These are phyloP conservation scores for Camponotus fellah DNA, from an alignment of 2,888 invertebrate species.

Conservation along the genomic window DNA sequence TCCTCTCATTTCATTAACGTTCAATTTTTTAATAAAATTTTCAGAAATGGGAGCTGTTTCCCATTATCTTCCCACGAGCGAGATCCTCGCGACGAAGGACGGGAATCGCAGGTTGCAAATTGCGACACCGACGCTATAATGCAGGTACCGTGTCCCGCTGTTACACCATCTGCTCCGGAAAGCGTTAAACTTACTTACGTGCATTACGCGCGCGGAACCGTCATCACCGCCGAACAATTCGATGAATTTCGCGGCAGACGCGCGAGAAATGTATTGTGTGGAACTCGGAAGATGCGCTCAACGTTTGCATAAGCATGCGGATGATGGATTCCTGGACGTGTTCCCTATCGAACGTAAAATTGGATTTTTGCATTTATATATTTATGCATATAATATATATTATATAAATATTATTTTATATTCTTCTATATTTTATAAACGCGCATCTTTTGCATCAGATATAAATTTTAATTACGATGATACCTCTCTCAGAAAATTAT, in stretches of 20 bases:
- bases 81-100: conserved; percentile 37
- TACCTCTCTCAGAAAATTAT: neutral
- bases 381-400: neutral
- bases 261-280: conserved; percentile 11
- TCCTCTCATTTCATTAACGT: too few species aligned
- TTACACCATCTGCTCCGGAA: conserved; percentile 62
- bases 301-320: conserved; percentile 37
- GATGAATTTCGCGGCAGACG: conserved; percentile 60
- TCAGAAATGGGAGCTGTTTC: neutral
- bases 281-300: conserved; percentile 14
- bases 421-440: neutral
- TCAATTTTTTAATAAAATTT: neutral
- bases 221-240: conserved; percentile 54
- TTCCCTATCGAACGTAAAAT: neutral
- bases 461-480: neutral
- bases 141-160: conserved; percentile 72
- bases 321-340: conserved; percentile 10
- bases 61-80: conserved; percentile 20
- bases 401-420: neutral
- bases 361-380: neutral
- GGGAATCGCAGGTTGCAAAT: conserved; percentile 57
- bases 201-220: conserved; percentile 58
- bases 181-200: conserved; percentile 73
- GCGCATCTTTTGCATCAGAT: neutral
- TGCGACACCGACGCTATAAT: conserved; percentile 62